Conservation (phyloP, 2,888 invertebrate species). For the Camponotus fellah region DNA sequence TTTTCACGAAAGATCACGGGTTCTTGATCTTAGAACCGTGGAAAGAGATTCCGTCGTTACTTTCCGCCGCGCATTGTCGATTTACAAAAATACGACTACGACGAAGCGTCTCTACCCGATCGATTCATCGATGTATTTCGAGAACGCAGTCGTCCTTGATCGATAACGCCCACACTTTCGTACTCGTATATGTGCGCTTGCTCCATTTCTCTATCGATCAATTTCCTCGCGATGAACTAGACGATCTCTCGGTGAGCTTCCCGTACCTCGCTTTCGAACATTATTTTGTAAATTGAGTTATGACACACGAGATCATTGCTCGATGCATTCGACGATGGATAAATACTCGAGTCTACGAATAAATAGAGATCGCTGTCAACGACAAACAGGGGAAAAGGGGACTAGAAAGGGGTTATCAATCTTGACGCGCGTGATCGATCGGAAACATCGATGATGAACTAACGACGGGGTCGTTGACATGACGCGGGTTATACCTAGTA, state of each 20-base stretch:
- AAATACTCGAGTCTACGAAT: neutral
- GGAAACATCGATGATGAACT: slow-evolving; percentile 21
- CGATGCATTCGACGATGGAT: neutral
- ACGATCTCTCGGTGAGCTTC: neutral
- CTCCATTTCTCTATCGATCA: slow-evolving; percentile 4
- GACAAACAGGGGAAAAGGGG: neutral
- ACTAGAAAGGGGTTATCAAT: neutral
- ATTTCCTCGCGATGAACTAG: neutral
- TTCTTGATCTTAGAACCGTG: slow-evolving; percentile 9
- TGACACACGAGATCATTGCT: neutral
- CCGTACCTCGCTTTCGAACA: neutral
- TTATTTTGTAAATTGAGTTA: neutral
- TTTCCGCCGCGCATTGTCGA: slow-evolving; percentile 34
- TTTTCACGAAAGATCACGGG: slow-evolving; percentile 25
- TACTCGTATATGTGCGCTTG: slow-evolving; percentile 52
- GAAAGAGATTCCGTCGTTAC: slow-evolving; percentile 5
- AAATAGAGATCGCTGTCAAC: slow-evolving; percentile 9
- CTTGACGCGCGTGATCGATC: slow-evolving; percentile 19
- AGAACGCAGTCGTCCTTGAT: slow-evolving; percentile 75
- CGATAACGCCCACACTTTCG: slow-evolving; percentile 65
- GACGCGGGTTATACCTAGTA: slow-evolving; percentile 39
- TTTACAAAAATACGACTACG: slow-evolving; percentile 76
- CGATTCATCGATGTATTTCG: slow-evolving; percentile 78
- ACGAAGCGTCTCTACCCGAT: slow-evolving; percentile 73
- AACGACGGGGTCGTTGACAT: slow-evolving; percentile 34